phyloP scores from a whole-genome alignment of 2,888 invertebrate genomes.

The Callinectes sapidus region DNA sequence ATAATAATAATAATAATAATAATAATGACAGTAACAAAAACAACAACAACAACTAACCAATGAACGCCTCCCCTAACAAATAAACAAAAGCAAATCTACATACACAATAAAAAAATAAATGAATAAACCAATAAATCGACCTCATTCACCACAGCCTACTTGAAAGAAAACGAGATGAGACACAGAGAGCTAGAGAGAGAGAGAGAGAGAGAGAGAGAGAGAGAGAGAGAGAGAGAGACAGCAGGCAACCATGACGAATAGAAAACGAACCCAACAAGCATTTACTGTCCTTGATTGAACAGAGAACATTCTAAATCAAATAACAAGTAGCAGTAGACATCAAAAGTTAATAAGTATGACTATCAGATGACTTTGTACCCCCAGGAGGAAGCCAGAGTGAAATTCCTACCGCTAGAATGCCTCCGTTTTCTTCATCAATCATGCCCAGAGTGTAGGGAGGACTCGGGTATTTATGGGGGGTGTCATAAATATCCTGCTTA shows the following conservation, averaged over 20 bases:
- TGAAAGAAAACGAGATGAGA: not conserved
- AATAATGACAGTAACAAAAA: no score
- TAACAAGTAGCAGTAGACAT: not conserved
- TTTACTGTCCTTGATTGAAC: not conserved
- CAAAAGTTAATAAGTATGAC: not conserved
- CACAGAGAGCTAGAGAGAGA: no score
- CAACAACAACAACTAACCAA: no score
- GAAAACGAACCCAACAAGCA: not conserved
- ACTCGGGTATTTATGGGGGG: not conserved
- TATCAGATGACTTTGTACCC: not conserved
- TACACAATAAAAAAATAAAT: not conserved
- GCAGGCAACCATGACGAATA: not conserved
- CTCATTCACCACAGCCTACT: not conserved
- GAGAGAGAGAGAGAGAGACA: not conserved
- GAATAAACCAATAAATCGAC: not conserved
- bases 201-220: no score
- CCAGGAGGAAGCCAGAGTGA: not conserved
- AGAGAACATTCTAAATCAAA: not conserved
- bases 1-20: not conserved
- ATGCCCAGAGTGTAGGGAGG: not conserved
- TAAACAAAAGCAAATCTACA: no score
- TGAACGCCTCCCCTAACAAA: no score
- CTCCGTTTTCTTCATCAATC: conserved; percentile 13
- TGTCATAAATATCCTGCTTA: not conserved
- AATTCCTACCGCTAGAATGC: not conserved